Base-by-base conservation (phyloP, 2,113 vertebrate species). In the Platysteira castanea region DNA sequence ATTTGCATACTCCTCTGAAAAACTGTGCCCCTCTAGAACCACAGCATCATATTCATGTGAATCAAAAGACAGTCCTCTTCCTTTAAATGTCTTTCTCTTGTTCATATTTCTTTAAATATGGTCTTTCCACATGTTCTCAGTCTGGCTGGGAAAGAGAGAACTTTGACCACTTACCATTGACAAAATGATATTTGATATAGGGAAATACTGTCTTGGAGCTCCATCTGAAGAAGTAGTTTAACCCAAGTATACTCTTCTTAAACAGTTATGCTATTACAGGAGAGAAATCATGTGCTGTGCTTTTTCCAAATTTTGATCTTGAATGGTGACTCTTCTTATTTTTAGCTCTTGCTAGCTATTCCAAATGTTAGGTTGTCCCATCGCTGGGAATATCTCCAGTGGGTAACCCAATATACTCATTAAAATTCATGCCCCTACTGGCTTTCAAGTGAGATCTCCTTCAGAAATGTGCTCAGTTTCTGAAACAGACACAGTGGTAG, bases 271-370 rank as follows among this genome's bases (percentile, higher is more conserved):
- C 49, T 49, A 1, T 84, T 89, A 33, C 37, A 64, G 64, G 17
- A 89, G 24, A 81, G 19, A 73, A 84, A 22, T 91, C 15, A 37
- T 4, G 18, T 76, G 64, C 64, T 84, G 19, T 56, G 39, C 46
- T 91, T 94, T 89, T 93, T 87, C 70, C 37, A 19, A 54, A 53
- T 71, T 85, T 80, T 90, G 70, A 21, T 95, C 44, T 82, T 87
- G 41, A 86, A 52, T 76, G 54, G n/a, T 84, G 65, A 77, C 42
- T 88, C 59, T 84, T 46, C 18, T 54, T 91, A 80, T 88, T 94
- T 96, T 89, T 93, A 93, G 75, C 39, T 92, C 59, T 67, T 70
- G 52, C 35, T 44, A 47, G 47, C 79, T 93, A 17, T 88, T 83
- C 35, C 31, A 60, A 74, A 80, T 75, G 19, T 67, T 80, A 74